phyloP scores from a whole-genome alignment of 1,140 invertebrate species.

The Cydia fagiglandana region DNA sequence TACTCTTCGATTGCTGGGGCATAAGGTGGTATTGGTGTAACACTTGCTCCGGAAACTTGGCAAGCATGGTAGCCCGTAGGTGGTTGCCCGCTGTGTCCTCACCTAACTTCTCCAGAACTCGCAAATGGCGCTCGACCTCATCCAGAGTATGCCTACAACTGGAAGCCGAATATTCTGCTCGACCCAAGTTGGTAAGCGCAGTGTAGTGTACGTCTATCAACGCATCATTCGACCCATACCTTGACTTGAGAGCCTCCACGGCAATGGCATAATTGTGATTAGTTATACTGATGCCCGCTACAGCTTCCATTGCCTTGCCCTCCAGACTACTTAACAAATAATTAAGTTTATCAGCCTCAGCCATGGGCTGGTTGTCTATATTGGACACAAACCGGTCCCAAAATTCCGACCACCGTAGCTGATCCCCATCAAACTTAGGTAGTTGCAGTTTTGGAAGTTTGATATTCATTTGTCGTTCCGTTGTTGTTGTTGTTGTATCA shows the following conservation, averaged over 20 bases:
- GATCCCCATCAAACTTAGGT: constrained; percentile 17
- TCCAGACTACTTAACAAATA: constrained; percentile 14
- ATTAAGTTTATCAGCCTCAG: constrained; percentile 2
- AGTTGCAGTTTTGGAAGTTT: background rate
- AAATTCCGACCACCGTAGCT: constrained; percentile 24
- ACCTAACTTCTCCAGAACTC: constrained; percentile 4
- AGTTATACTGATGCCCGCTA: constrained; percentile 11
- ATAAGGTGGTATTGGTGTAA: background rate
- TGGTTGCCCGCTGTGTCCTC: constrained; percentile 15
- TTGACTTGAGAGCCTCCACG: background rate
- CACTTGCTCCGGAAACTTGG: constrained; percentile 13
- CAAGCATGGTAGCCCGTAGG: background rate
- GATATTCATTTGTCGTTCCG: background rate
- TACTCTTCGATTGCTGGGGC: no score
- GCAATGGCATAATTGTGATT: constrained; percentile 25
- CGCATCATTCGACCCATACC: background rate
- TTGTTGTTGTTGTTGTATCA: no score
- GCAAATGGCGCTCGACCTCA: constrained; percentile 11
- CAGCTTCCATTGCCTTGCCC: background rate
- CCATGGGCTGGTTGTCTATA: background rate
- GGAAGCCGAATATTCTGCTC: background rate
- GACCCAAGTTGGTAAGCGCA: background rate
- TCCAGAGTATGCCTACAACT: constrained; percentile 2
- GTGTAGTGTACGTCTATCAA: constrained; percentile 33
- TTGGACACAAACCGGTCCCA: constrained; percentile 27